Evolutionary conservation across 2,888 invertebrate genomes (phyloP).

Genomic region (Drosophila atripex): DNA sequence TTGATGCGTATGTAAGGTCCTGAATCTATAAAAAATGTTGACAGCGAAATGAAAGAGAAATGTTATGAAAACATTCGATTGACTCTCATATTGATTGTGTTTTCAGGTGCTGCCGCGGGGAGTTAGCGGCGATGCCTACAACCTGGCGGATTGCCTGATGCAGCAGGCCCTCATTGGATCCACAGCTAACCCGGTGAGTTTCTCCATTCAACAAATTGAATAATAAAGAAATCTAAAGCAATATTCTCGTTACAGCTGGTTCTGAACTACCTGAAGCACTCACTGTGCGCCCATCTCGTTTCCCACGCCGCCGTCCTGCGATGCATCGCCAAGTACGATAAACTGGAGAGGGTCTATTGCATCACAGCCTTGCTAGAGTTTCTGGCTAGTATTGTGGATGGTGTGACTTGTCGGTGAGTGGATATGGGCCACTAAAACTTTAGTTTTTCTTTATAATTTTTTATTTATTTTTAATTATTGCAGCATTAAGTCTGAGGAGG

Average conservation of each 20-base stretch:
- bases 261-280: slow-evolving; percentile 96
- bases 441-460: neutral
- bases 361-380: slow-evolving; percentile 93
- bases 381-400: slow-evolving; percentile 88
- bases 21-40: slow-evolving; percentile 10
- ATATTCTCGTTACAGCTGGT: slow-evolving; percentile 86
- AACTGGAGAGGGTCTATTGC: slow-evolving; percentile 94
- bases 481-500: slow-evolving; percentile 94
- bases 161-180: slow-evolving; percentile 97
- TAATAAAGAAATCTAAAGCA: neutral
- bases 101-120: slow-evolving; percentile 90
- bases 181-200: slow-evolving; percentile 89
- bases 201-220: neutral
- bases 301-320: slow-evolving; percentile 95
- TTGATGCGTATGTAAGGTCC: slow-evolving; percentile 10
- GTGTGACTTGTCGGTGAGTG: slow-evolving; percentile 84
- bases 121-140: slow-evolving; percentile 97
- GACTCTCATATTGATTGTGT: neutral
- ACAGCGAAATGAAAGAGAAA: slow-evolving; percentile 1
- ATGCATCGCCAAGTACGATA: slow-evolving; percentile 94
- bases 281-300: slow-evolving; percentile 94
- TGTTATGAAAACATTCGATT: neutral
- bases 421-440: neutral
- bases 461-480: slow-evolving; percentile 59
- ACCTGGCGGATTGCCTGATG: slow-evolving; percentile 95